These are phyloP conservation scores for Pinctada fucata DNA, from an alignment of 2,888 invertebrate genomes.

Conservation along the genomic window DNA sequence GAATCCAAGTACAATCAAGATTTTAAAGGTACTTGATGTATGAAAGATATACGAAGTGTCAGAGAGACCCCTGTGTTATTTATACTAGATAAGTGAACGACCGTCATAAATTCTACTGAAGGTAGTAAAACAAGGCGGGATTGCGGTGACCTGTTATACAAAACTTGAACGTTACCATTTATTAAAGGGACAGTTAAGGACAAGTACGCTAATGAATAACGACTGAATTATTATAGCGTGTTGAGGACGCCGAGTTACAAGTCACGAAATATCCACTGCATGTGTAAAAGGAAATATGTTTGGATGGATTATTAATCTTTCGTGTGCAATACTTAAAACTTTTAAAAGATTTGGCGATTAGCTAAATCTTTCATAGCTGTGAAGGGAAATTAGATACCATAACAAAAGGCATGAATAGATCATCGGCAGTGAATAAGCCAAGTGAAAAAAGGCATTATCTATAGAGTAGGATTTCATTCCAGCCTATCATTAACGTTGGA, in stretches of 20 bases:
- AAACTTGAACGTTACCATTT: conserved; percentile 20
- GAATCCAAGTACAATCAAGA: neutral
- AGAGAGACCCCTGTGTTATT: conserved; percentile 13
- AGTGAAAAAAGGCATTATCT: conserved; percentile 31
- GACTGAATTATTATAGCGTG: neutral
- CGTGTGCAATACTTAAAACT: neutral
- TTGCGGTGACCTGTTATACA: conserved; percentile 3
- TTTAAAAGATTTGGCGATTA: neutral
- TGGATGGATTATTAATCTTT: neutral
- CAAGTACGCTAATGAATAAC: conserved; percentile 11
- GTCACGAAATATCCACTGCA: conserved; percentile 20
- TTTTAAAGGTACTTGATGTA: conserved; percentile 22
- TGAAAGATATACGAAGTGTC: conserved; percentile 20
- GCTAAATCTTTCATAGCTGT: conserved; percentile 9
- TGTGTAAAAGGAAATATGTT: conserved; percentile 27
- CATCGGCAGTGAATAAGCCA: conserved; percentile 36
- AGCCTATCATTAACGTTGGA: conserved; percentile 9
- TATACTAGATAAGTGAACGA: conserved; percentile 17
- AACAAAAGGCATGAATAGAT: conserved; percentile 38
- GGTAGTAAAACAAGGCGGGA: conserved; percentile 2
- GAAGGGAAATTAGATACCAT: conserved; percentile 33
- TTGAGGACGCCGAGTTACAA: neutral
- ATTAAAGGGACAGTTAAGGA: conserved; percentile 21
- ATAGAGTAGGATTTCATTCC: conserved; percentile 5
- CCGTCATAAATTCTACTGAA: conserved; percentile 17